phyloP scores from a whole-genome alignment of 2,113 vertebrate species.

The Cephalopholis sonnerati region DNA sequence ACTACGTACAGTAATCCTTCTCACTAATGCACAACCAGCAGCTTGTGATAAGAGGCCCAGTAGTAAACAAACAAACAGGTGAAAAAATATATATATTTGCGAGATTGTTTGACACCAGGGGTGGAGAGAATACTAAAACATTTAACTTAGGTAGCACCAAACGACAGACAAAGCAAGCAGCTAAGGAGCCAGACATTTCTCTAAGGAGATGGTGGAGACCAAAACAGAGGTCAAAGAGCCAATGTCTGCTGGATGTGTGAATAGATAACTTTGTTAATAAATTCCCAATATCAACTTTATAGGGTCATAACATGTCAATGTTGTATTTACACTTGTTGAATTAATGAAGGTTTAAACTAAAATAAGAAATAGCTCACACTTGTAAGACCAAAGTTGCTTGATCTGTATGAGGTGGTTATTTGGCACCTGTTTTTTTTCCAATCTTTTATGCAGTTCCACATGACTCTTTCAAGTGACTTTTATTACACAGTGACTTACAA shows the following conservation, averaged over 20 bases:
- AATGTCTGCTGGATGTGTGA: not conserved
- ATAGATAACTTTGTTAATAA: too few relatives aligned
- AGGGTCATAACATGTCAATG: not conserved
- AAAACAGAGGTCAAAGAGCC: not conserved
- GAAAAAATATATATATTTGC: not conserved
- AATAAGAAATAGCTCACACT: not conserved
- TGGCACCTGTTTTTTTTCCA: not conserved
- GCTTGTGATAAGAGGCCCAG: conserved; percentile 11
- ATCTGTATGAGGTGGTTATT: not conserved
- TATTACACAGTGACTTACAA: too few relatives aligned
- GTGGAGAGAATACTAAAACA: not conserved
- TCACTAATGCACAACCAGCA: not conserved
- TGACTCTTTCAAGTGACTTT: not conserved
- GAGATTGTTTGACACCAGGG: not conserved
- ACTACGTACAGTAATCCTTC: conserved; percentile 9
- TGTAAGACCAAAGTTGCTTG: not conserved
- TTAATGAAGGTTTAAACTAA: not conserved
- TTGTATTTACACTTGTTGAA: not conserved
- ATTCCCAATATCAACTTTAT: too few relatives aligned
- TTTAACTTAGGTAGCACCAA: not conserved
- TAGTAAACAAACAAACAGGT: not conserved
- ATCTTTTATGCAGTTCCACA: not conserved
- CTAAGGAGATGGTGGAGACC: not conserved
- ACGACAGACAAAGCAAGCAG: not conserved
- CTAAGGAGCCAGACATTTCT: not conserved